Evolutionary conservation across 2,888 invertebrate genomes (phyloP).

Genomic region (Invenusta paracnida): DNA sequence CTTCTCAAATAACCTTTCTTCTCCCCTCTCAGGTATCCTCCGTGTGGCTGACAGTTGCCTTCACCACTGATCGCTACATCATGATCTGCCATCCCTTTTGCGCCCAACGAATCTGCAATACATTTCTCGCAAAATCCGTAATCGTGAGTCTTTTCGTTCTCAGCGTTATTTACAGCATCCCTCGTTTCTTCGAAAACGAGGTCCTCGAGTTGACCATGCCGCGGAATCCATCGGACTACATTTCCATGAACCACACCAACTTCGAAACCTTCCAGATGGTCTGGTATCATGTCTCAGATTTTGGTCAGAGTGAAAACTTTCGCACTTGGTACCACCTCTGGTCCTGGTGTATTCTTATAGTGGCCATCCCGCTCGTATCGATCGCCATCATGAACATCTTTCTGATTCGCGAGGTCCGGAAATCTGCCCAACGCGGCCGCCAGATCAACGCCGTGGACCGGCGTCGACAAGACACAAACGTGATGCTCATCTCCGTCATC

Average conservation of each 20-base stretch:
- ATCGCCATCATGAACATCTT: conserved; percentile 57
- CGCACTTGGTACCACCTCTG: conserved; percentile 56
- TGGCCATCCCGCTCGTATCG: conserved; percentile 57
- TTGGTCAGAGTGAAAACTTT: conserved; percentile 47
- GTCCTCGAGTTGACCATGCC: conserved; percentile 33
- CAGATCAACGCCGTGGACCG: conserved; percentile 54
- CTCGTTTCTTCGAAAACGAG: conserved; percentile 57
- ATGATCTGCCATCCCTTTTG: conserved; percentile 61
- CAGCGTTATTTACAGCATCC: conserved; percentile 55
- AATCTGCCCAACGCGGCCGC: conserved; percentile 56
- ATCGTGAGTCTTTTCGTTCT: conserved; percentile 50
- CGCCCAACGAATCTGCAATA: conserved; percentile 55
- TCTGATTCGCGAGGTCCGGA: conserved; percentile 56
- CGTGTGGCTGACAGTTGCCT: conserved; percentile 44
- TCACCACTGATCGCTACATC: conserved; percentile 50
- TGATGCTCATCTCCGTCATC: conserved; percentile 60
- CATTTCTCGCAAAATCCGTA: conserved; percentile 51
- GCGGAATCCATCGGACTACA: background rate
- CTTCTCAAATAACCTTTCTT: background rate
- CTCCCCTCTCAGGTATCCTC: conserved; percentile 35
- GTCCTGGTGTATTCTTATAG: conserved; percentile 57
- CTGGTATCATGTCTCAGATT: conserved; percentile 48
- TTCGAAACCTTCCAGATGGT: conserved; percentile 42
- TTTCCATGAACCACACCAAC: background rate
- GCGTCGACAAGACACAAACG: conserved; percentile 59